Base-by-base conservation (phyloP, 2,797 vertebrate species). In the Acridotheres tristis region DNA sequence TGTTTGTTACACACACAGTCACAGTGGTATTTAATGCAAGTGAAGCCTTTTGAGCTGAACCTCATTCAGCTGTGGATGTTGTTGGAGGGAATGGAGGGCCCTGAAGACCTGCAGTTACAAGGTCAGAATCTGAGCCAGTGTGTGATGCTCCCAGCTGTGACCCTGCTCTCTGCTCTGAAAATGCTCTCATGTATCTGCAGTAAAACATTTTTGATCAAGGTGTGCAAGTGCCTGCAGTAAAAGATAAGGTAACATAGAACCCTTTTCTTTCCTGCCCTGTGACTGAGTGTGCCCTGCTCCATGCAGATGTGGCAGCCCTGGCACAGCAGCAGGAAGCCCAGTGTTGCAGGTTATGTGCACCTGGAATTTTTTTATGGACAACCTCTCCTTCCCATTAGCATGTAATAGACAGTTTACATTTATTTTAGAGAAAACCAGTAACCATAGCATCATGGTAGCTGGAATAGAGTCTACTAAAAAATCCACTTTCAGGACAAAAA, bases 371-470 rank as follows among this genome's bases (percentile, higher is more conserved):
- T 67, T 85, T 45, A 58, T 63, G 85, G 81, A 29, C 34, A 67
- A 10, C 78, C 88, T 88, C 90, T 96, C 85, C 36, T 90, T 92
- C 50, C 63, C 59, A 59, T 96, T 90, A 93, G 54, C 40, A 45
- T 54, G 32, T 65, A 85, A 65, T 59, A 67, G n/a, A 79, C n/a
- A 61, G 36, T 62, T 85, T 82, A 61, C 38, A 71, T 66, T 71
- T 69, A 50, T 83, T 90, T 79, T 74, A 63, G 63, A 79, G 85
- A 95, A 94, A 93, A 16, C 14, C 40, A 61, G 83, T 58, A 90
- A 79, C 42, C 25, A 61, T 65, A 75, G 63, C 50, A 62, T 38
- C 30, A 32, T 50, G 50, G 45, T 58, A 85, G 25, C 63, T 88
- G 55, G 32, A 88, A 36, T 11, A 65, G 21, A 58, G 30, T 57